Percentiles rank a stretch among this genome's conserved stretches.
phyloP scores from a whole-genome alignment of 2,797 vertebrate genomes.

The Poecilia wingei region DNA sequence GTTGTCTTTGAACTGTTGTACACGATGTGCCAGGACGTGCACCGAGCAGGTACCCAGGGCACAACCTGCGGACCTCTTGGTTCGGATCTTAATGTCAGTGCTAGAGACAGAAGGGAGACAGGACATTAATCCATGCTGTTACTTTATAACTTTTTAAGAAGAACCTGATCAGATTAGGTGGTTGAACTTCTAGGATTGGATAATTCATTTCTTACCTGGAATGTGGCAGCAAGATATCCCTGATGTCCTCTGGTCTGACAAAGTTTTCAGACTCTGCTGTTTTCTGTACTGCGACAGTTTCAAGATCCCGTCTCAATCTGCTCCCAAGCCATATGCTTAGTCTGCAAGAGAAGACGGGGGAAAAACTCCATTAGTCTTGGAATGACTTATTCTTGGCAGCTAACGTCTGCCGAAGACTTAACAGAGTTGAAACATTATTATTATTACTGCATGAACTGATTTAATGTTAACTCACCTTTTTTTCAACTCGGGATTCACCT shows the following conservation, averaged over 20 bases:
- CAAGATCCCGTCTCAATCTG: constrained; percentile 85
- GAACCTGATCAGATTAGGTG: neutral
- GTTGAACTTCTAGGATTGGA: constrained; percentile 5
- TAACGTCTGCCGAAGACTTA: constrained; percentile 6
- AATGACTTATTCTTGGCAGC: constrained; percentile 17
- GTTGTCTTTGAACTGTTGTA: constrained; percentile 85
- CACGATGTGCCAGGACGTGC: constrained; percentile 88
- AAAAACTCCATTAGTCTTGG: constrained; percentile 43
- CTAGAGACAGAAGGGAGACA: constrained; percentile 60
- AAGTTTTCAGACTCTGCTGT: constrained; percentile 76
- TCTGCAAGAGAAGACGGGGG: constrained; percentile 60
- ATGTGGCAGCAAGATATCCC: constrained; percentile 80
- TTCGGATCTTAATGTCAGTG: constrained; percentile 82
- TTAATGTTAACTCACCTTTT: constrained; percentile 85
- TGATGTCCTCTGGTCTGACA: constrained; percentile 84
- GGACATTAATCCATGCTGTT: constrained; percentile 46
- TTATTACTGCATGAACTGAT: constrained; percentile 19
- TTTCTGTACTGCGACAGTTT: constrained; percentile 63
- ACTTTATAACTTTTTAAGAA: neutral
- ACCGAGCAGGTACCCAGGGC: constrained; percentile 91
- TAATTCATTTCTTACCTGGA: constrained; percentile 83
- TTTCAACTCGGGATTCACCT: constrained; percentile 86
- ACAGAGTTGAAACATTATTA: constrained; percentile 13
- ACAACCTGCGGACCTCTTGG: constrained; percentile 92
- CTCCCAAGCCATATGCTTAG: constrained; percentile 87